Evolutionary conservation across 2,797 vertebrate genomes (phyloP).

Genomic region (Xenentodon cancila): DNA sequence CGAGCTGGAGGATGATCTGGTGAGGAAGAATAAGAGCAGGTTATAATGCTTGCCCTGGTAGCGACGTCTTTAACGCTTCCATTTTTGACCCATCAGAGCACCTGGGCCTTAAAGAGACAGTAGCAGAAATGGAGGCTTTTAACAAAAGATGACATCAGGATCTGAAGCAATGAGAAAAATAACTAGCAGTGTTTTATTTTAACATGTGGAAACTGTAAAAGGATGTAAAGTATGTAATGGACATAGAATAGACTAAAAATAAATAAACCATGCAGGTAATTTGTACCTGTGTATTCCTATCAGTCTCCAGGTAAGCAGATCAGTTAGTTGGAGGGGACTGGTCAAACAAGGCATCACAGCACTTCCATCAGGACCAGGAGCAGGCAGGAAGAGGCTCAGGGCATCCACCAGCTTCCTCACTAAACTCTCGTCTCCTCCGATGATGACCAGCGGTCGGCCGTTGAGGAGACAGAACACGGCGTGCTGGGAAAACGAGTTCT

Average conservation of each 20-base stretch:
- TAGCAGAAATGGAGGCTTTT: too few species aligned
- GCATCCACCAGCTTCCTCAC: slow-evolving; percentile 88
- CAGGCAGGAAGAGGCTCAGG: slow-evolving; percentile 91
- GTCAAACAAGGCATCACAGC: slow-evolving; percentile 68
- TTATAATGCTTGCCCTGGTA: too few species aligned
- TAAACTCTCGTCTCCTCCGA: slow-evolving; percentile 86
- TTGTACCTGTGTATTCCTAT: slow-evolving; percentile 88
- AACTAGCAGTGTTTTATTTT: too few species aligned
- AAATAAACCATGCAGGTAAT: too few species aligned
- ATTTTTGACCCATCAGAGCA: too few species aligned
- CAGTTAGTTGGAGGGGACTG: slow-evolving; percentile 83
- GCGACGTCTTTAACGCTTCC: too few species aligned
- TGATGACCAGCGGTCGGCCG: slow-evolving; percentile 90
- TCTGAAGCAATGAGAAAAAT: too few species aligned
- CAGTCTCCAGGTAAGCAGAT: slow-evolving; percentile 93
- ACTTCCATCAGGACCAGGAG: slow-evolving; percentile 69
- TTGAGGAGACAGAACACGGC: slow-evolving; percentile 93
- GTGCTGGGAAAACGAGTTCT: slow-evolving; percentile 92
- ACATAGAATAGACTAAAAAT: too few species aligned
- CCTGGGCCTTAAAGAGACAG: too few species aligned
- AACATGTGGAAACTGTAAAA: too few species aligned
- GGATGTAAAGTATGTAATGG: too few species aligned
- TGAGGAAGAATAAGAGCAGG: not conserved
- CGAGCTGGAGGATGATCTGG: slow-evolving; percentile 78
- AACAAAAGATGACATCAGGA: too few species aligned